These are phyloP conservation scores for Nemapogon koenigi DNA, from an alignment of 2,888 invertebrate genomes.

Conservation along the genomic window DNA sequence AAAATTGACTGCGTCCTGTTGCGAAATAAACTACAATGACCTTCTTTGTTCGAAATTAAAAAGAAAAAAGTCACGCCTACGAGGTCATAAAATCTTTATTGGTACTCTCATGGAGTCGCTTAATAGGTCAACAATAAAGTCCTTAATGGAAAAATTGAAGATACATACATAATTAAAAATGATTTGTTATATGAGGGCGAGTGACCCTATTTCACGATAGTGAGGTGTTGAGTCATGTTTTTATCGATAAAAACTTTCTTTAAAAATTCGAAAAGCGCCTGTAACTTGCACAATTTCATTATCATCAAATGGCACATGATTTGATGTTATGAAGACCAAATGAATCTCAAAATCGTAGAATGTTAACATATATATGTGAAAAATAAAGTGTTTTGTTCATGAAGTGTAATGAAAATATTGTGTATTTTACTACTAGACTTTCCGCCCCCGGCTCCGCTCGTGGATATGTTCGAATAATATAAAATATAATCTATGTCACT, in stretches of 20 bases:
- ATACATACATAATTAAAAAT: conserved; percentile 58
- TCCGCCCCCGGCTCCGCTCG: too few species aligned
- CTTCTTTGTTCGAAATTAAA: neutral
- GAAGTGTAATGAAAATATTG: too few species aligned
- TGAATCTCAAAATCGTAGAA: too few species aligned
- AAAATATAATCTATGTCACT: too few species aligned
- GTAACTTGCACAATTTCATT: neutral
- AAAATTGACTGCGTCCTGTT: conserved; percentile 6
- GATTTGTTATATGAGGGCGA: conserved; percentile 51
- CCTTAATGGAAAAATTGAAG: conserved; percentile 48
- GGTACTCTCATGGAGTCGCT: neutral
- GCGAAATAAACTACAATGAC: conserved; percentile 2
- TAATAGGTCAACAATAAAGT: too few species aligned
- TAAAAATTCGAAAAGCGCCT: too few species aligned
- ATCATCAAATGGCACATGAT: too few species aligned
- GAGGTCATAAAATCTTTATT: conserved; percentile 3
- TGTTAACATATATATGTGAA: too few species aligned
- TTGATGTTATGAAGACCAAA: too few species aligned
- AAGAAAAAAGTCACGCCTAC: conserved; percentile 3
- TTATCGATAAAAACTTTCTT: conserved; percentile 18
- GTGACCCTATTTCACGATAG: conserved; percentile 49
- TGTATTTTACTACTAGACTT: too few species aligned
- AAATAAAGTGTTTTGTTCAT: too few species aligned
- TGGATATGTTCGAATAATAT: too few species aligned
- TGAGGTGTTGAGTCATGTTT: conserved; percentile 25